Base-by-base conservation (phyloP, 2,797 vertebrate species). In the Allobates femoralis region DNA sequence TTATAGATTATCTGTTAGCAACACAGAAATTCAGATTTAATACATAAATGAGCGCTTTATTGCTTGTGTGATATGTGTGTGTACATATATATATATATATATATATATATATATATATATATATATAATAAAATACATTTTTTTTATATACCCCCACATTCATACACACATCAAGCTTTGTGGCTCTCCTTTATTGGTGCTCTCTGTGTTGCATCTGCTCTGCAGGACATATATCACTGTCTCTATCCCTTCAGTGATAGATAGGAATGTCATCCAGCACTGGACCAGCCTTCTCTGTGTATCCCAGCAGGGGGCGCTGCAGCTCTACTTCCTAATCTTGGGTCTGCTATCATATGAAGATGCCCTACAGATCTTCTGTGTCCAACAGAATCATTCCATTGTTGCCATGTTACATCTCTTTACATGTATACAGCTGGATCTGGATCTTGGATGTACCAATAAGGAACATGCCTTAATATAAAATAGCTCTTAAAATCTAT, bases 251-350 rank as follows among this genome's bases (percentile, higher is more conserved):
- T 37, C 32, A 8, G 18, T 32, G 15, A 4, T n/a, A n/a, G n/a
- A n/a, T 60, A 37, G 32, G n/a, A 7, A 62, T 79, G 56, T 41
- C 0, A 11, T 64, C 46, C 8, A 46, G 21, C 62, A 41, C 16
- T n/a, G 50, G 55, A 3, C 3, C 12, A 64, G 28, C 26, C 12
- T 21, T 56, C 50, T 26, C 37, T 2, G 53, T 32, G 23, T 66
- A 67, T 81, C 86, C n/a, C 86, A 88, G 28, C 58, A 85, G 86
- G 83, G 82, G 86, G 41, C 37, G 78, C 86, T 85, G 58, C 67
- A 81, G 78, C 71, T 85, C 86, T 56, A 76, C 69, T 56, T 81
- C 69, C 41, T 46, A 76, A 53, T 32, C 5, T 55, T 6, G 21
- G n/a, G 53, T 74, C 53, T 34, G 51, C 67, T 53, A 34, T 58